These are phyloP conservation scores for Mormyrus lacerda DNA, from an alignment of 2,113 vertebrate species.

Conservation along the genomic window DNA sequence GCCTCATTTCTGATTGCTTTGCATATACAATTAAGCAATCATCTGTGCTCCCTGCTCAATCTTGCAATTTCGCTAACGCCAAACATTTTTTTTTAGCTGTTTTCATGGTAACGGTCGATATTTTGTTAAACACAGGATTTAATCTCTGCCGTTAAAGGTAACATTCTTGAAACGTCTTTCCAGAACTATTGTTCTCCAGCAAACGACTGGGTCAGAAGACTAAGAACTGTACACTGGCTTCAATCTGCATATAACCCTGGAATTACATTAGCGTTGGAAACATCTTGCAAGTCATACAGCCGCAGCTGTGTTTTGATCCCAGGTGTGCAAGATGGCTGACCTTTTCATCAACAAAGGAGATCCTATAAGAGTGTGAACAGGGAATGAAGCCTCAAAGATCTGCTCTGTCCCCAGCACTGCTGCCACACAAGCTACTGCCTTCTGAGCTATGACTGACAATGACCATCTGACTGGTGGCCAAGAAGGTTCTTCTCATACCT, in stretches of 20 bases:
- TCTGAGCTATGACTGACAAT: neutral
- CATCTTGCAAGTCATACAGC: neutral
- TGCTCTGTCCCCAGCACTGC: neutral
- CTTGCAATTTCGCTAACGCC: neutral
- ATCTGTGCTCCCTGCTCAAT: neutral
- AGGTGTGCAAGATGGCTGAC: neutral
- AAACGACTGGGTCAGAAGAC: neutral
- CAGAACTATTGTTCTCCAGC: neutral
- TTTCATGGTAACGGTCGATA: neutral
- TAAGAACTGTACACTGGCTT: neutral
- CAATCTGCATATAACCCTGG: neutral
- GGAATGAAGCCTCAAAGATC: neutral
- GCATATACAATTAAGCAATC: neutral
- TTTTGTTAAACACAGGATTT: neutral
- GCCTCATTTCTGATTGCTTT: neutral
- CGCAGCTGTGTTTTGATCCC: neutral
- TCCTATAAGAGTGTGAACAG: neutral
- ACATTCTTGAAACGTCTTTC: neutral
- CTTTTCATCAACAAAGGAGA: neutral
- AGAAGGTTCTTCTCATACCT: neutral
- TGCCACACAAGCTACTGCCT: neutral
- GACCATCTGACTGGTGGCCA: neutral
- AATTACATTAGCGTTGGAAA: neutral
- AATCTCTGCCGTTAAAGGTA: neutral
- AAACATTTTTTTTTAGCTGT: neutral